Evolutionary conservation across 2,113 vertebrate species (phyloP).

Genomic region (Pollimyrus isidori): DNA sequence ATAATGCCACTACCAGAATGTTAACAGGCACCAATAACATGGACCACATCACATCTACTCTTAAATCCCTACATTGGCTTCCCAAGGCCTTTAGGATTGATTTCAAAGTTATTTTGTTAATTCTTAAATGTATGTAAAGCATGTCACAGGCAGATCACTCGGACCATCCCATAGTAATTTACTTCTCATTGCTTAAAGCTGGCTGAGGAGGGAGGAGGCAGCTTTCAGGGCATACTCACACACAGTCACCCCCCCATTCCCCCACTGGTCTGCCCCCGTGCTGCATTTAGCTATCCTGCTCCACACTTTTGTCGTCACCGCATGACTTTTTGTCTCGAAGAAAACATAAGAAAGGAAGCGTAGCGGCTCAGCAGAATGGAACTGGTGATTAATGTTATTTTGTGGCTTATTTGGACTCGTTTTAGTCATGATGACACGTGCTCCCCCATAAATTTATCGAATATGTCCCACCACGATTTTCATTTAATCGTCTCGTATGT

Average conservation of each 20-base stretch:
- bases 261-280: background rate
- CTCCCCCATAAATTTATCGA: too few relatives aligned
- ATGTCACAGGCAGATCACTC: background rate
- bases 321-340: background rate
- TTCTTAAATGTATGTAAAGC: background rate
- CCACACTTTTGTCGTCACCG: background rate
- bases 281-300: background rate
- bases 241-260: background rate
- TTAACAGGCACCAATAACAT: background rate
- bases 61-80: too few relatives aligned
- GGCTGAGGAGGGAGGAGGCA: background rate
- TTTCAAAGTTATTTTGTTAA: background rate
- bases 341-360: background rate
- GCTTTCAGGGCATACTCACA: background rate
- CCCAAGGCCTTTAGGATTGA: background rate
- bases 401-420: background rate
- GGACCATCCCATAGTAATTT: background rate
- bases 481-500: too few relatives aligned
- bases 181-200: background rate
- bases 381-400: background rate
- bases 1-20: background rate
- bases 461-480: too few relatives aligned
- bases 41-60: background rate
- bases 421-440: background rate
- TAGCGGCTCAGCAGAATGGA: background rate